Evolutionary conservation across 2,797 vertebrate genomes (phyloP), one percentile per base, ranked within the genome.

Genomic region (Limosa lapponica): DNA sequence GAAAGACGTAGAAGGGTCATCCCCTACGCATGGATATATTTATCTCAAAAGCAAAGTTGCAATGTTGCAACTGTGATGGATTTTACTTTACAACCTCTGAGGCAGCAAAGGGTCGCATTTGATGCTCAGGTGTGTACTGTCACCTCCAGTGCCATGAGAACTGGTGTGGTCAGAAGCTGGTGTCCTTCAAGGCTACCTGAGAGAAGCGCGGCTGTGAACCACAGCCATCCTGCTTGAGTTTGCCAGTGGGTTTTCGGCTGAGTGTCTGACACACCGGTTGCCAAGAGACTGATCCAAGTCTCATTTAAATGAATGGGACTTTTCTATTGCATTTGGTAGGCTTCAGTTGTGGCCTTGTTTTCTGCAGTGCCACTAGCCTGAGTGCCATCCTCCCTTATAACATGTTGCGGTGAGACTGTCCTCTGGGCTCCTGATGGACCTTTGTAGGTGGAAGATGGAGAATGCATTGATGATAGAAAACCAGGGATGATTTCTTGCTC

Each of bases 251-350:
- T 93, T 96, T 92, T 90, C 85, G 46, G 78, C 87, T 15, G 36
- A 93, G 46, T 59, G 65, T 93, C 81, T 96, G 86, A 72, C 86
- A 71, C 74, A 48, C 49, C 36, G 37, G 66, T 78, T 95, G 90
- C 90, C 94, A 95, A 82, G 51, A 81, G 81, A 57, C 61, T 0
- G 69, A 86, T 96, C 87, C 92, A 97, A 94, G 72, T 74, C 82
- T 80, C 57, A 18, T 96, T 85, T 90, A 55, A 89, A 87, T 72
- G 75, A 96, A 91, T 81, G 86, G 74, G 83, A 54, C 46, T 80
- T 94, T 95, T 94, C 83, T 80, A 48, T 61, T 81, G 78, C 19
- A 0, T 80, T 95, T 90, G 67, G 64, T 89, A 65, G 69, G 81
- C 43, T 94, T 71, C 51, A 44, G 37, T 48, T 78, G 84, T 87